Evolutionary conservation across 2,113 vertebrate species (phyloP).

Genomic region (Pterocles burchelli): DNA sequence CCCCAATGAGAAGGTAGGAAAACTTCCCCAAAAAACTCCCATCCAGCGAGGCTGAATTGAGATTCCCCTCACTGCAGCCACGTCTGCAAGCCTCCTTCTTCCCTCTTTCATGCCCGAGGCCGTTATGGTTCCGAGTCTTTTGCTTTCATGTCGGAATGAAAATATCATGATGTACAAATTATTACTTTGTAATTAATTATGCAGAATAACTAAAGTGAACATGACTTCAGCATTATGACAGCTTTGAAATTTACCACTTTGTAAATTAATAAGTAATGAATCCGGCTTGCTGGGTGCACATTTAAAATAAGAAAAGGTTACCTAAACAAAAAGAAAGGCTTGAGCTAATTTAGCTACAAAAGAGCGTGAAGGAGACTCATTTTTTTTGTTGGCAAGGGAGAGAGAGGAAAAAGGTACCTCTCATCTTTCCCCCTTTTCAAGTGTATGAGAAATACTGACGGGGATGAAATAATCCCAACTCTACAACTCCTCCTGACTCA

Average conservation of each 20-base stretch:
- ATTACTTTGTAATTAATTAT: conserved; percentile 83
- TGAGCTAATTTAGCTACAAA: not conserved
- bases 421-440: not conserved
- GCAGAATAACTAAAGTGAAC: conserved; percentile 74
- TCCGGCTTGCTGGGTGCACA: conserved; percentile 15
- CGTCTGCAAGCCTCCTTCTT: not conserved
- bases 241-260: conserved; percentile 74
- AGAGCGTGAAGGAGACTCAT: not conserved
- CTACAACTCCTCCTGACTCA: not conserved
- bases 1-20: fast-evolving
- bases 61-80: not conserved
- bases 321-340: conserved; percentile 35
- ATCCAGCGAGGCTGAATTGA: not conserved
- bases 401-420: not conserved
- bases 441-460: not conserved
- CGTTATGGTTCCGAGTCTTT: conserved; percentile 32
- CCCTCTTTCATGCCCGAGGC: conserved; percentile 51
- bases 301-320: conserved; percentile 44
- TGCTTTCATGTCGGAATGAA: conserved; percentile 72
- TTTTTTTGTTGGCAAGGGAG: not conserved
- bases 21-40: fast-evolving
- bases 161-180: conserved; percentile 78
- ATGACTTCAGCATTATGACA: conserved; percentile 76
- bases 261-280: conserved; percentile 67
- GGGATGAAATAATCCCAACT: not conserved